phyloP scores from a whole-genome alignment of 2,888 invertebrate genomes.

The Leucoptera coffeella region DNA sequence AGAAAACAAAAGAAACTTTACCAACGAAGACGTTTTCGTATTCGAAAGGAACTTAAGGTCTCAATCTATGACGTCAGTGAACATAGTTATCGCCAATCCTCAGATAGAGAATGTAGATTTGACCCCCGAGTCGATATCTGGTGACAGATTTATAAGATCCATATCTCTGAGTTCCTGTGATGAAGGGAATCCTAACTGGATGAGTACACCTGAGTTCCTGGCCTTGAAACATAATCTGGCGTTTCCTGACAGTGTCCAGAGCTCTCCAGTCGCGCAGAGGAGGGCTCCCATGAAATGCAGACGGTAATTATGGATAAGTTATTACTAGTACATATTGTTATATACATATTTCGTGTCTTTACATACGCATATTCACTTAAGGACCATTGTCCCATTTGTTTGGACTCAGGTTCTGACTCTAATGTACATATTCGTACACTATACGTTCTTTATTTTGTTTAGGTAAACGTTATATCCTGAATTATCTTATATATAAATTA shows the following conservation, averaged over 20 bases:
- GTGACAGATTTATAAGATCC: conserved; percentile 54
- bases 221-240: conserved; percentile 75
- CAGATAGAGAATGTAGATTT: conserved; percentile 65
- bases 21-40: conserved; percentile 27
- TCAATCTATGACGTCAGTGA: conserved; percentile 58
- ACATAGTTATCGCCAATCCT: conserved; percentile 66
- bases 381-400: too few species aligned
- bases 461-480: too few species aligned
- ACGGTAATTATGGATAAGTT: too few species aligned
- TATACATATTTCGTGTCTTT: too few species aligned
- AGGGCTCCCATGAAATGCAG: conserved; percentile 58
- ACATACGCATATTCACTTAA: too few species aligned
- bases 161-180: conserved; percentile 61
- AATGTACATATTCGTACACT: too few species aligned
- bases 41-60: conserved; percentile 43
- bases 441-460: too few species aligned
- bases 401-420: too few species aligned
- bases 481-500: too few species aligned
- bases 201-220: conserved; percentile 72
- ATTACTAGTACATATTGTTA: too few species aligned
- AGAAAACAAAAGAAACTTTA: background rate
- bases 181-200: conserved; percentile 73
- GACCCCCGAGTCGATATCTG: conserved; percentile 57
- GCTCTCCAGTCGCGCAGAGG: conserved; percentile 66
- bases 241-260: conserved; percentile 74